These are phyloP conservation scores for Brevimyrus niger DNA, from an alignment of 2,113 vertebrate genomes.

Conservation along the genomic window DNA sequence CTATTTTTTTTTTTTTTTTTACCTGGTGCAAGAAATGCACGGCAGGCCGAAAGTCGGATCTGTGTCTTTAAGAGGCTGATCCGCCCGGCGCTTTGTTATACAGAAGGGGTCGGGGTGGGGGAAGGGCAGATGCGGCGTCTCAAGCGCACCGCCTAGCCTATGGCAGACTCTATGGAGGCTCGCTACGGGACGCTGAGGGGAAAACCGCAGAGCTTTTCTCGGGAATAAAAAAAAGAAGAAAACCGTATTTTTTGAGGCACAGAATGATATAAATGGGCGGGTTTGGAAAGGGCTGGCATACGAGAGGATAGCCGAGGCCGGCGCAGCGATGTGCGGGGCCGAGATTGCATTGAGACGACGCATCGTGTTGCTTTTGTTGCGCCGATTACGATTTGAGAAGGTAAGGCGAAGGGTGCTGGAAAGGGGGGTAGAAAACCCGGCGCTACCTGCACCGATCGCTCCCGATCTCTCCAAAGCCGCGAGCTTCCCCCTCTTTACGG, in stretches of 20 bases:
- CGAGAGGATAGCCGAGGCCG: conserved; percentile 26
- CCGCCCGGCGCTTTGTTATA: conserved; percentile 37
- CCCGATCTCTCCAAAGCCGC: neutral
- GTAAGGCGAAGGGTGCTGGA: conserved; percentile 18
- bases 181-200: conserved; percentile 36
- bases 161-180: conserved; percentile 48
- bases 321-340: conserved; percentile 55
- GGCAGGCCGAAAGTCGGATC: conserved; percentile 7
- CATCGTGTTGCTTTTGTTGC: conserved; percentile 36
- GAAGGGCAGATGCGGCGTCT: conserved; percentile 37
- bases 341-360: conserved; percentile 56
- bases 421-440: neutral
- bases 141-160: conserved; percentile 46
- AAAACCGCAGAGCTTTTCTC: conserved; percentile 38
- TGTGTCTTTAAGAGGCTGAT: conserved; percentile 56
- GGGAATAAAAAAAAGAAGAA: conserved; percentile 3
- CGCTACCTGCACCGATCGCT: neutral
- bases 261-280: conserved; percentile 43
- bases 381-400: conserved; percentile 29
- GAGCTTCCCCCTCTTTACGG: neutral
- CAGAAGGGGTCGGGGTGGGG: conserved; percentile 34
- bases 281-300: conserved; percentile 22
- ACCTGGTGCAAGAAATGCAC: neutral
- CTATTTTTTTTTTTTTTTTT: neutral
- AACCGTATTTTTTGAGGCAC: neutral